Evolutionary conservation across 1,140 invertebrate species (phyloP), one percentile per base, ranked within the genome.

Genomic region (Augochlora pura): DNA sequence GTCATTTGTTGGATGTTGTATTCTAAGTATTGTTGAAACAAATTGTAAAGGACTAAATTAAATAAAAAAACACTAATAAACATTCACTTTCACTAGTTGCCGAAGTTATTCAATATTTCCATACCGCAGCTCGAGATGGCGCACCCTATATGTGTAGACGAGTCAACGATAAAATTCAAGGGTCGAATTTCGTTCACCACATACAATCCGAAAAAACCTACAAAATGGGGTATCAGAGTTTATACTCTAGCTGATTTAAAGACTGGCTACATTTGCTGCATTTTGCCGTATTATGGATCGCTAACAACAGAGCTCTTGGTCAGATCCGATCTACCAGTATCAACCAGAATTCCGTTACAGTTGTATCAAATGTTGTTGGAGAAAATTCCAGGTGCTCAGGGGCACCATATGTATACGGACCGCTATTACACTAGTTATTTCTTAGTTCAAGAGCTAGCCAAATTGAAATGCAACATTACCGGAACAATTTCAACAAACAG

Each of bases 331-430:
- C 69, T 59, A 66, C 49, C 39, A 1, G 52, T 63, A 49, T 32
- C 1, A 1, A n/a, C 57, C 7, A 69, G 66, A 52, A 49, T 68
- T 70, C 39, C 66, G 6, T 10, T 52, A 21, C 42, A 68, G 8
- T 21, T 68, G n/a, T 68, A 68, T 32, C 21, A 68, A 7, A 52
- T 52, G 4, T 77, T 57, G 7, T 60, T 70, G 54, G 75, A 77
- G 5, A 69, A 23, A 49, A 1, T 69, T 70, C 27, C 75, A 23
- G 27, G 25, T 46, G 71, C 65, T 18, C 1, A 80, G 62, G 42
- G 71, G 46, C 64, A 69, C 46, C 65, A 74, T 21, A 75, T 75
- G 66, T 57, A 32, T n/a, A 80, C 71, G 0, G 78, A 74, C 42
- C 8, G 42, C 8, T 3, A 46, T 7, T 16, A 49, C 54, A 54